Conservation (phyloP, 2,797 vertebrate species). For the Cephalopachus bancanus region DNA sequence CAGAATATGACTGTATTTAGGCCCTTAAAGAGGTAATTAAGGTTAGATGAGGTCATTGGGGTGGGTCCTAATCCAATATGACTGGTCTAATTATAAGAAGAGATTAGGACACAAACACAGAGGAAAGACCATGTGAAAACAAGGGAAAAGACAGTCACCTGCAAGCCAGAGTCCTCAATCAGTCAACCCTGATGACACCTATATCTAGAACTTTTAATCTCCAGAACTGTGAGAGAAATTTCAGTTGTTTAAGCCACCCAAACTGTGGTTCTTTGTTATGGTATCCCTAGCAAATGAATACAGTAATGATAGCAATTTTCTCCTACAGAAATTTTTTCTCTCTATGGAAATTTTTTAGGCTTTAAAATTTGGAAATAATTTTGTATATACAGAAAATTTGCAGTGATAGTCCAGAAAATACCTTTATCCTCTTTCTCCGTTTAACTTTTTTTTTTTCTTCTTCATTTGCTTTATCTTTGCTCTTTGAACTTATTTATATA, state of each 20-base stretch:
- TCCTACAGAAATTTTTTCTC: not conserved
- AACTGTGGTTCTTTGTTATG: not conserved
- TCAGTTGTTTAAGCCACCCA: not conserved
- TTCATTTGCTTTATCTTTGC: not conserved
- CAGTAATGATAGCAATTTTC: not conserved
- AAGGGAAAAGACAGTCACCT: not conserved
- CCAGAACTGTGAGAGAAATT: not conserved
- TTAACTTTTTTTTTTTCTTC: not conserved
- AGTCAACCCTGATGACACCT: not conserved
- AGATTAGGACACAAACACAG: not conserved
- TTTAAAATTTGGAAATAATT: not conserved
- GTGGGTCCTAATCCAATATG: not conserved
- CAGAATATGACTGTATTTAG: not conserved
- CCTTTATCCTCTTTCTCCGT: not conserved
- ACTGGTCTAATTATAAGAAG: not conserved
- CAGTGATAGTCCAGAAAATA: not conserved
- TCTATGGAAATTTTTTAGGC: not conserved
- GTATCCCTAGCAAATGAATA: not conserved
- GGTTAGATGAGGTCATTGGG: not conserved
- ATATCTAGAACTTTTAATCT: not conserved
- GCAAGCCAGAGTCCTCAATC: not conserved
- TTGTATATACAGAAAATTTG: not conserved
- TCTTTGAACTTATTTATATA: not conserved
- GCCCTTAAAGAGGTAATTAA: not conserved
- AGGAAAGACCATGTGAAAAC: not conserved